Percentiles rank a stretch among this genome's conserved stretches.
Evolutionary conservation across 1,140 invertebrate species (phyloP).

Genomic region (Drosophila kohkoa): DNA sequence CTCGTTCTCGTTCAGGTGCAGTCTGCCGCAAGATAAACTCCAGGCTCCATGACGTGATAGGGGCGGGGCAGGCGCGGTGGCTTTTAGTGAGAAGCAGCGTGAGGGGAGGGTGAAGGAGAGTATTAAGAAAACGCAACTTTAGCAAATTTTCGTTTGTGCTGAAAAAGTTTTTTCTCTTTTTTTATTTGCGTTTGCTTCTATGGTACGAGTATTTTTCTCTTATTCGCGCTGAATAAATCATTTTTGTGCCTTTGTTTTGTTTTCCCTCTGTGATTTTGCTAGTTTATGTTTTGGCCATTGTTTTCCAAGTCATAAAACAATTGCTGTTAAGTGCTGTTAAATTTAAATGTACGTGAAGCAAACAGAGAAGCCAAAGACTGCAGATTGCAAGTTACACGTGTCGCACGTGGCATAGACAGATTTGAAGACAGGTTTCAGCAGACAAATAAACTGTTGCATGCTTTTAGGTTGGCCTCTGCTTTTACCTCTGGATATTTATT

Average conservation of each 20-base stretch:
- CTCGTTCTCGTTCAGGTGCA: conserved; percentile 52
- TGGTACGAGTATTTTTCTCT: conserved; percentile 11
- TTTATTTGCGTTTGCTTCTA: conserved; percentile 12
- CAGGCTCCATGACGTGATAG: conserved; percentile 12
- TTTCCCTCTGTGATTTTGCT: conserved; percentile 46
- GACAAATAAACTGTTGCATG: conserved; percentile 48
- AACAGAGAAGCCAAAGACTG: not conserved
- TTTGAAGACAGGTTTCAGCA: conserved; percentile 19
- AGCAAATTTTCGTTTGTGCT: conserved; percentile 64
- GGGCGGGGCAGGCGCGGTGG: conserved; percentile 9
- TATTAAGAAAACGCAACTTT: conserved; percentile 75
- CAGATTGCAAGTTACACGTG: conserved; percentile 7
- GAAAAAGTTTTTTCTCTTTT: conserved; percentile 46
- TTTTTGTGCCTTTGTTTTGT: conserved; percentile 47
- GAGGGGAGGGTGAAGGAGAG: not conserved
- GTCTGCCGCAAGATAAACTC: conserved; percentile 76
- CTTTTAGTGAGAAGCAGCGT: no score
- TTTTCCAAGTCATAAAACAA: conserved; percentile 73
- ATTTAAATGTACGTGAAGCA: conserved; percentile 62
- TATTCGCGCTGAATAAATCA: conserved; percentile 69
- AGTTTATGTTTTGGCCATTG: conserved; percentile 41
- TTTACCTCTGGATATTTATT: not conserved
- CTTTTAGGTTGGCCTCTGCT: conserved; percentile 18
- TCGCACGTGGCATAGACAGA: conserved; percentile 13
- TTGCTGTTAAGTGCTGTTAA: conserved; percentile 77